Percentiles rank a stretch among this genome's conserved stretches.
These are phyloP conservation scores for Steinernema khuongi DNA, from an alignment of 1,140 invertebrate species.

Conservation along the genomic window DNA sequence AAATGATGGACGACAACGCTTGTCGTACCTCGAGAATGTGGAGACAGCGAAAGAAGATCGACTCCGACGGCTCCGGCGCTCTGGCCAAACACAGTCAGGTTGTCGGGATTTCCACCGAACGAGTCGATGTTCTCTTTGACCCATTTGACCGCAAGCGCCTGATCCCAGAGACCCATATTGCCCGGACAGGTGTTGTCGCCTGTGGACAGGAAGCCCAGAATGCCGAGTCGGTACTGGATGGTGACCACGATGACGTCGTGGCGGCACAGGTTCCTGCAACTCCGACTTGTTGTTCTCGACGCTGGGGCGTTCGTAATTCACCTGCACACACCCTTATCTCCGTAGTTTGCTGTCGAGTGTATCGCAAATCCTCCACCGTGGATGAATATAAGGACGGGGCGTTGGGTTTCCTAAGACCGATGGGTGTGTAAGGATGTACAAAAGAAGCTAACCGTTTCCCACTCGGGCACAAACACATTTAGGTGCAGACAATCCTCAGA, in stretches of 20 bases:
- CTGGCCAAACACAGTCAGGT: slow-evolving; percentile 52
- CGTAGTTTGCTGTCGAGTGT: slow-evolving; percentile 16
- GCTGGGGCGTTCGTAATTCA: neutral
- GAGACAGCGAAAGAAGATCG: slow-evolving; percentile 32
- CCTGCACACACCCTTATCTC: slow-evolving; percentile 19
- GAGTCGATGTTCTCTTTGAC: slow-evolving; percentile 60
- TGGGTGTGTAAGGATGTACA: neutral
- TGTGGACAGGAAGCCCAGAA: slow-evolving; percentile 22
- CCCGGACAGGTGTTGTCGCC: slow-evolving; percentile 59
- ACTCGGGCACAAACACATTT: neutral
- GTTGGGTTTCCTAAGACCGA: neutral
- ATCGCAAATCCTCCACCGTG: slow-evolving; percentile 27
- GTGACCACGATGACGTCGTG: slow-evolving; percentile 31
- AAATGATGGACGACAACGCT: neutral
- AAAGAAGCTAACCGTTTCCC: neutral
- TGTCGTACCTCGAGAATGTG: slow-evolving; percentile 38
- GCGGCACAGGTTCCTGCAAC: slow-evolving; percentile 12
- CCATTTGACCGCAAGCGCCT: slow-evolving; percentile 65
- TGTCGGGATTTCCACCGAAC: slow-evolving; percentile 55
- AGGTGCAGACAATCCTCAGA: slow-evolving; percentile 2
- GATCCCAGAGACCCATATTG: slow-evolving; percentile 68
- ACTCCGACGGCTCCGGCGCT: slow-evolving; percentile 36
- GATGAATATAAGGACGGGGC: slow-evolving; percentile 19
- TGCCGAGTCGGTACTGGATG: slow-evolving; percentile 26
- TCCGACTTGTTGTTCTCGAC: neutral